These are phyloP conservation scores for Brachirus orientalis DNA, from an alignment of 2,113 vertebrate genomes.

Conservation along the genomic window DNA sequence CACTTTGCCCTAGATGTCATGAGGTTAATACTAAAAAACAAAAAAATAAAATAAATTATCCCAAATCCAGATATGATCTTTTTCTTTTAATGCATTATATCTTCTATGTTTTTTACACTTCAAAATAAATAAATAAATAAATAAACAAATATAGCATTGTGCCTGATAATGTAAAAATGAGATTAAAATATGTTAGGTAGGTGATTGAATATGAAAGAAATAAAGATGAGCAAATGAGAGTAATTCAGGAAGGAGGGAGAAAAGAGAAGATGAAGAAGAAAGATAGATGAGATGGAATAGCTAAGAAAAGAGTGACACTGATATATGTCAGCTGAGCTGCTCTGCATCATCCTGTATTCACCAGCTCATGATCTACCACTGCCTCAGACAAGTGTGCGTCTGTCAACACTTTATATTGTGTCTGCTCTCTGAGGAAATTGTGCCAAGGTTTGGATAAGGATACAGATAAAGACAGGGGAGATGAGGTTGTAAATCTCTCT, in stretches of 20 bases:
- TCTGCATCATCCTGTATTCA: constrained; percentile 66
- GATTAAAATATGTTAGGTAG: not conserved
- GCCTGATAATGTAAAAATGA: not conserved
- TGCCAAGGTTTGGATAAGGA: constrained; percentile 72
- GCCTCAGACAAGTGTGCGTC: constrained; percentile 42
- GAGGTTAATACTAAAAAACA: too few relatives aligned
- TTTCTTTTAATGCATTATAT: too few relatives aligned
- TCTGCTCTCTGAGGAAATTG: constrained; percentile 62
- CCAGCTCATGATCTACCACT: constrained; percentile 59
- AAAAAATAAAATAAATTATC: too few relatives aligned
- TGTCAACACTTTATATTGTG: constrained; percentile 58
- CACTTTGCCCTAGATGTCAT: too few relatives aligned
- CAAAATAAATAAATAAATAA: not conserved
- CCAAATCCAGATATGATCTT: too few relatives aligned
- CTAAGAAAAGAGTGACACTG: constrained; percentile 39
- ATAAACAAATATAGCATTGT: not conserved
- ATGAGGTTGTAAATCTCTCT: constrained; percentile 73
- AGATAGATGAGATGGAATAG: constrained; percentile 38
- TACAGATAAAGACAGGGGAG: constrained; percentile 72
- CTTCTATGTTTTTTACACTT: too few relatives aligned
- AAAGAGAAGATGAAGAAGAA: constrained; percentile 1
- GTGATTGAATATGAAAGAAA: not conserved
- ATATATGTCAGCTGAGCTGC: constrained; percentile 56
- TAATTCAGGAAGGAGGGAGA: not conserved
- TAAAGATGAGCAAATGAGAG: not conserved